phyloP scores from a whole-genome alignment of 2,797 vertebrate genomes.

The Ciconia nigra region DNA sequence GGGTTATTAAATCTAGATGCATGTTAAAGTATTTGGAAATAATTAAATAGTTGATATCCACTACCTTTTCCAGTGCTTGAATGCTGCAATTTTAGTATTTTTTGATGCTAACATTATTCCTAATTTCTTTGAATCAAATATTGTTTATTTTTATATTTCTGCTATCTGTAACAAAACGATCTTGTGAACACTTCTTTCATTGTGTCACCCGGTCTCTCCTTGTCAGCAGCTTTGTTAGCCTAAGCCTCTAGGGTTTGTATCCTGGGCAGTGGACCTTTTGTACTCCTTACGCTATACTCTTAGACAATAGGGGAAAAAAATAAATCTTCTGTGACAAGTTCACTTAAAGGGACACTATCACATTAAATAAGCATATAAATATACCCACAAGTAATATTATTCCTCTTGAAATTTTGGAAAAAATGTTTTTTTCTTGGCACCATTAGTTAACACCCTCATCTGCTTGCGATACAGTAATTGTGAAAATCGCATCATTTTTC shows the following conservation, averaged over 20 bases:
- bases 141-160: not conserved
- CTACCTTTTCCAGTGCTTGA: not conserved
- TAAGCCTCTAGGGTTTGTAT: constrained; percentile 10
- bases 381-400: not conserved
- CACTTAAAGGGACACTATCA: constrained; percentile 24
- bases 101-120: not conserved
- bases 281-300: not conserved
- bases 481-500: not conserved
- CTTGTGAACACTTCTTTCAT: not conserved
- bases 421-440: not conserved
- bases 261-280: constrained; percentile 12
- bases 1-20: constrained; percentile 39
- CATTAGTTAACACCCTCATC: not conserved
- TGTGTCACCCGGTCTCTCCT: not conserved
- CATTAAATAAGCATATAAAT: not conserved
- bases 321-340: constrained; percentile 33
- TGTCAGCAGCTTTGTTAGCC: constrained; percentile 3
- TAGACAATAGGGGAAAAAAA: not conserved
- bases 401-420: not conserved
- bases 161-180: not conserved
- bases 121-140: not conserved
- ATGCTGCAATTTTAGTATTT: not conserved
- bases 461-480: not conserved
- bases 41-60: constrained; percentile 55
- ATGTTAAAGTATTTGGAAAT: constrained; percentile 50